Conservation (phyloP, 2,113 vertebrate genomes). For the Dicerorhinus sumatrensis region DNA sequence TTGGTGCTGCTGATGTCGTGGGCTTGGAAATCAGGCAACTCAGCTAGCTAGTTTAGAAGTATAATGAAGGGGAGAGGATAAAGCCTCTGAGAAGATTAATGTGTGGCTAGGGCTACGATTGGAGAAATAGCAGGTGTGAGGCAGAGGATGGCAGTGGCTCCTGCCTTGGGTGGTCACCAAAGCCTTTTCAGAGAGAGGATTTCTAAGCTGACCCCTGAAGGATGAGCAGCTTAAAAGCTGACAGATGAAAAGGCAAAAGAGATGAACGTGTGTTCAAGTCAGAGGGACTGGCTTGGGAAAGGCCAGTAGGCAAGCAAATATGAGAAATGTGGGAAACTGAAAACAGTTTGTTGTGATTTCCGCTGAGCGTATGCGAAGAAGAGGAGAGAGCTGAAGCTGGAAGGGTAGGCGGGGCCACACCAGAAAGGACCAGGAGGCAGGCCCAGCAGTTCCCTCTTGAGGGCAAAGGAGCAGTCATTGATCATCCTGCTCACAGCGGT, state of each 20-base stretch:
- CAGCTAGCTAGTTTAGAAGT: neutral
- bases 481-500: neutral
- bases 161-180: neutral
- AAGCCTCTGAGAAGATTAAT: neutral
- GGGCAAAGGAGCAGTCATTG: neutral
- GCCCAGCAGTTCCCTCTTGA: neutral
- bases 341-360: neutral
- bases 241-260: neutral
- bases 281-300: neutral
- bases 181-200: neutral
- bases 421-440: neutral
- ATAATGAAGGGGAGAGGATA: neutral
- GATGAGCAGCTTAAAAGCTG: neutral
- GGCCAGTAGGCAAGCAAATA: neutral
- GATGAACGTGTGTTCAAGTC: neutral
- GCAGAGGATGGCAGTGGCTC: neutral
- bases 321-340: neutral
- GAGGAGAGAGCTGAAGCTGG: neutral
- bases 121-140: accelerated
- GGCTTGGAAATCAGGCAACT: neutral
- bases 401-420: neutral
- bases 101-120: neutral
- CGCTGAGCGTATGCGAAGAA: neutral
- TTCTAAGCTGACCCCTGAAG: neutral
- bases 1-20: neutral